These are phyloP conservation scores for Spermophilus dauricus DNA, from an alignment of 2,113 vertebrate genomes.

Conservation along the genomic window DNA sequence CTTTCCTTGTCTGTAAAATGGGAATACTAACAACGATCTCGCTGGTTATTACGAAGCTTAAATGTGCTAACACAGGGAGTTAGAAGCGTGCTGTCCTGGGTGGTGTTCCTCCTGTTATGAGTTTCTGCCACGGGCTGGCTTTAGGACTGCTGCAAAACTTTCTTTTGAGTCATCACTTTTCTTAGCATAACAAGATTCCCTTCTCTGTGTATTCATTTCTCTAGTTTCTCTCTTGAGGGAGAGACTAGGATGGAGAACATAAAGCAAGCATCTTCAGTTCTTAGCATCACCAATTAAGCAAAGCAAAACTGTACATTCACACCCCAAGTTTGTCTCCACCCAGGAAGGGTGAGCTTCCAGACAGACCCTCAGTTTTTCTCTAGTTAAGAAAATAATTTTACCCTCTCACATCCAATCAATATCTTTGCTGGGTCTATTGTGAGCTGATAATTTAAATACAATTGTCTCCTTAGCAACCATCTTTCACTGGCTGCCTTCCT, in stretches of 20 bases:
- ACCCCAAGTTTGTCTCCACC: not conserved
- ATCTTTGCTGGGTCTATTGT: constrained; percentile 77
- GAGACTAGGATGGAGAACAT: not conserved
- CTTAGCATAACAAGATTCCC: constrained; percentile 22
- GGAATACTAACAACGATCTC: not conserved
- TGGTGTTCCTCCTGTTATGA: not conserved
- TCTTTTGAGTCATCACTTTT: constrained; percentile 44
- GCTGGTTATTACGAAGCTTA: not conserved
- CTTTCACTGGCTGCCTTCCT: constrained; percentile 65
- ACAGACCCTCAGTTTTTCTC: constrained; percentile 47
- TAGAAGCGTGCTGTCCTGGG: not conserved
- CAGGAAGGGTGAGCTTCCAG: not conserved
- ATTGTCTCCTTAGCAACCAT: constrained; percentile 84
- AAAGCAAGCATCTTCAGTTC: constrained; percentile 28
- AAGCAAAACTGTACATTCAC: constrained; percentile 43
- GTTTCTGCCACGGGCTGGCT: not conserved
- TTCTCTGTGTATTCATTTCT: not conserved
- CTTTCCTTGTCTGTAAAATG: not conserved
- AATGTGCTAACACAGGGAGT: not conserved
- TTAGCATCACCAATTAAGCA: constrained; percentile 67
- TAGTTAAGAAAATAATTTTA: constrained; percentile 77
- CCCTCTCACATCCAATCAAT: constrained; percentile 77
- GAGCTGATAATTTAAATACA: constrained; percentile 85
- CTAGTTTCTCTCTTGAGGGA: not conserved
- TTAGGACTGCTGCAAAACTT: constrained; percentile 24